Base-by-base conservation (phyloP, 2,888 invertebrate species). In the Spilarctia lutea region DNA sequence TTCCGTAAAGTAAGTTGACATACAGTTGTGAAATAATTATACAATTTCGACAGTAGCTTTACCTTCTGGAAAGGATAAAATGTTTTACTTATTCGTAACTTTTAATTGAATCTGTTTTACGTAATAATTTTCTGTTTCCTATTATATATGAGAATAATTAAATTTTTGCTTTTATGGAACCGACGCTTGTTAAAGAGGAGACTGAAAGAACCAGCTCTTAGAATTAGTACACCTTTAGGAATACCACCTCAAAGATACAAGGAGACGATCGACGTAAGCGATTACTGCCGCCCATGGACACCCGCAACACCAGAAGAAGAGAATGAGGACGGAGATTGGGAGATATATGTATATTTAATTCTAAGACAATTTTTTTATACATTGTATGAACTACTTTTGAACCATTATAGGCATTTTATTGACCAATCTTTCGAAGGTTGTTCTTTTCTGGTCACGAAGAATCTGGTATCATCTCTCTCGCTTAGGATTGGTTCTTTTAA, bases 11-110 rank as follows among this genome's bases (percentile, higher is more conserved):
- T 45, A 72, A 73, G 71, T 74, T 76, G 33, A 67, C 11, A 20
- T 8, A 77, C 78, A 84, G 79, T 81, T 80, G 63, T 48, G 45
- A 71, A 20, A 27, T 69, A 83, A 83, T 81, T 81, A 72, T 71
- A 56, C 52, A 56, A 79, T 75, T 75, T 66, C 68, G 72, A 69
- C 77, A 42, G 77, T 76, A 79, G 74, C 79, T 76, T 79, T 68
- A 79, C 69, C 75, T 68, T 65, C 42, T 56, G 33, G 30, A 73
- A 42, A 63, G 39, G 72, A 72, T 65, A 80, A 71, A 77, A 77
- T 79, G 72, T 75, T 73, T 75, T 78, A 81, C 75, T 75, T 74
- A 79, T 78, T 71, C 70, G 56, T 65, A 56, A 69, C 74, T 74
- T 72, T 70, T 80, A 82, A 82, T 82, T 76, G 75, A 79, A 82